Percentiles rank a stretch among this genome's conserved stretches.
Evolutionary conservation across 2,797 vertebrate species (phyloP).

Genomic region (Mergus octosetaceus): DNA sequence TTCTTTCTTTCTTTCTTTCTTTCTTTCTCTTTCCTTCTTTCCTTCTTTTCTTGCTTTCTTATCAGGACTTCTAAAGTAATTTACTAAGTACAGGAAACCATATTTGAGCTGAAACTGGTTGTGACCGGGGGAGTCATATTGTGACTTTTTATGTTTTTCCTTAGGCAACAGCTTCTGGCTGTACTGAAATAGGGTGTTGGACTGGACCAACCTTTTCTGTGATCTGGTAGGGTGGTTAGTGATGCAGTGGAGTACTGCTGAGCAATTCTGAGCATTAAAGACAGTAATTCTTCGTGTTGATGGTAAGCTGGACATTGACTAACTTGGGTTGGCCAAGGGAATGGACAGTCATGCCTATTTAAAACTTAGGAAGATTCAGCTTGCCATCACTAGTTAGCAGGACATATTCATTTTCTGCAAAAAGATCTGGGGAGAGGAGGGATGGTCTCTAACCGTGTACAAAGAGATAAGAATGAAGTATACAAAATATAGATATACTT

Average conservation of each 20-base stretch:
- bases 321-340: background rate
- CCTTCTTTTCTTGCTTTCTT: background rate
- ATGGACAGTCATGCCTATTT: background rate
- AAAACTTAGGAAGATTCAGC: background rate
- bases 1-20: no score
- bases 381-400: background rate
- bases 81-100: background rate
- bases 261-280: background rate
- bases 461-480: background rate
- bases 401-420: background rate
- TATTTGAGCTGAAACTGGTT: background rate
- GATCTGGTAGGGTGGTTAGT: background rate
- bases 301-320: background rate
- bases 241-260: background rate
- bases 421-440: background rate
- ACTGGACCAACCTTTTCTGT: background rate
- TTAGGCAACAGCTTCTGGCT: background rate
- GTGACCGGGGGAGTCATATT: background rate
- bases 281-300: background rate
- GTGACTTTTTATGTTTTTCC: background rate
- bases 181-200: background rate
- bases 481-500: background rate
- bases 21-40: background rate
- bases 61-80: background rate
- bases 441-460: background rate